Evolutionary conservation across 2,888 invertebrate genomes (phyloP), one percentile per base, ranked within the genome.

Genomic region (Plebejus argus): DNA sequence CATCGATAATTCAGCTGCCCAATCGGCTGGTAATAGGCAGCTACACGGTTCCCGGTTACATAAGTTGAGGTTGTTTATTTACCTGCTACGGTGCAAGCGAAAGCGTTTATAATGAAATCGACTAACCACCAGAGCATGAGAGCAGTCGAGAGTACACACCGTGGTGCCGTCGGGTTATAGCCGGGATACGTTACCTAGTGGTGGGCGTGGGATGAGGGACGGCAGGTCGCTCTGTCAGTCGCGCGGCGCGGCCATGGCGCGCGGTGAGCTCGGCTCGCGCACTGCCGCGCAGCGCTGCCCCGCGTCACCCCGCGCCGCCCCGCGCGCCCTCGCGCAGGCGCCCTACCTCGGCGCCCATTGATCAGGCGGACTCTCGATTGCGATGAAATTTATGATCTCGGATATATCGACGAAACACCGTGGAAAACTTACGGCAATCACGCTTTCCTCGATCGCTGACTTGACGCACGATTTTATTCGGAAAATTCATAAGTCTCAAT

Each of bases 331-430:
- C 78, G 78, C 79, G 79, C 81, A 79, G 79, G 82, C 82, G 79
- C 81, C 77, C 77, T 70, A 66, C 80, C 79, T 70, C 81, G 82
- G 80, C 84, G 81, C 87, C 84, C 88, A 92, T 92, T 92, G 92
- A 92, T 92, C 93, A 92, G 90, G 89, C 89, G 88, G 90, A 90
- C 90, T 90, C 91, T 85, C 89, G 90, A 91, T 91, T 90, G 91
- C 91, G 90, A 91, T 91, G 88, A 91, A 92, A 92, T 92, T 92
- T 92, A 93, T 91, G 91, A 92, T 89, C 90, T 90, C 89, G 89
- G 91, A 92, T 91, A 91, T 90, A 91, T 91, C 90, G 91, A 90
- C 86, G 86, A 86, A 87, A 89, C 89, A 88, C 84, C 86, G 83
- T 84, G 85, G 83, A 84, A 84, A 83, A 85, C 85, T 85, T 86